phyloP scores from a whole-genome alignment of 2,797 vertebrate species.

The Sebastes jordani region DNA sequence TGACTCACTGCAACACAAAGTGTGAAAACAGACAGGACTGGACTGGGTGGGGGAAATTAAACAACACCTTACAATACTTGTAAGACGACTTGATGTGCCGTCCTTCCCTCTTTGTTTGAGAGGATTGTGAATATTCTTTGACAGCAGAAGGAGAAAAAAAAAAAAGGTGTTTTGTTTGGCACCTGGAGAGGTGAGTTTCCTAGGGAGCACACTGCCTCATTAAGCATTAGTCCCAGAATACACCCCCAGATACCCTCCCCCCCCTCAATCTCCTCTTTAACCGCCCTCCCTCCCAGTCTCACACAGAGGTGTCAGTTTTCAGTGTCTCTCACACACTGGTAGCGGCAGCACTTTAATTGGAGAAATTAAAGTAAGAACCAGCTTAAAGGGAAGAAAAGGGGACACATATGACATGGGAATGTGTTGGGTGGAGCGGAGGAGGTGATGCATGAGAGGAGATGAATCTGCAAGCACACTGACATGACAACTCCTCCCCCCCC shows the following conservation, averaged over 20 bases:
- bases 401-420: neutral
- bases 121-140: conserved; percentile 33
- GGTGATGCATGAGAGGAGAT: conserved; percentile 21
- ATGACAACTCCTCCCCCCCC: conserved; percentile 19
- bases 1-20: conserved; percentile 36
- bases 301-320: conserved; percentile 80
- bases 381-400: neutral
- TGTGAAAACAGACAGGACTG: conserved; percentile 39
- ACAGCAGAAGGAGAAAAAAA: neutral
- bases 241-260: conserved; percentile 13
- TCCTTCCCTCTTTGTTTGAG: conserved; percentile 20
- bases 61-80: conserved; percentile 13
- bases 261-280: conserved; percentile 18
- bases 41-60: conserved; percentile 15
- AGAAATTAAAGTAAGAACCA: neutral
- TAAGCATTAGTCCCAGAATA: conserved; percentile 55
- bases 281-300: conserved; percentile 37
- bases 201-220: conserved; percentile 67
- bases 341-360: conserved; percentile 8
- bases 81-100: conserved; percentile 16
- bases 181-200: conserved; percentile 71
- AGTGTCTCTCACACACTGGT: conserved; percentile 43
- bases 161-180: conserved; percentile 63
- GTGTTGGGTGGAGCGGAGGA: neutral
- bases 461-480: conserved; percentile 22